Conservation (phyloP, 2,113 vertebrate species). For the Hemibates koningsi region DNA sequence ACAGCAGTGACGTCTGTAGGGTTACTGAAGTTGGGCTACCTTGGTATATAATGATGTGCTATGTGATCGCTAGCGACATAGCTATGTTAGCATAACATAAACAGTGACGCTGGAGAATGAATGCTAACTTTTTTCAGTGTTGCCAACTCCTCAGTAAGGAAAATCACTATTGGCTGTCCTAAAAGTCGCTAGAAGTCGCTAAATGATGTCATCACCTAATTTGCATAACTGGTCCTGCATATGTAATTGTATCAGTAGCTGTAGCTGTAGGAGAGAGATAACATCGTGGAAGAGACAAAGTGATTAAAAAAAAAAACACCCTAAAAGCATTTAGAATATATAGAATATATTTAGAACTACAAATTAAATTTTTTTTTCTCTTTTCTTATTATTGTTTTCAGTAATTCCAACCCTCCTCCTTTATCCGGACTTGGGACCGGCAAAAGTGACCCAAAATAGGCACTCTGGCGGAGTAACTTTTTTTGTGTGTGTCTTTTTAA, state of each 20-base stretch:
- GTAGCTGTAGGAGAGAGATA: not conserved
- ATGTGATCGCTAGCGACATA: not conserved
- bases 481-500: not conserved
- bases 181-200: not conserved
- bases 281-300: not conserved
- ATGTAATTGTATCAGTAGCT: not conserved
- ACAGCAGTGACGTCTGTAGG: not conserved
- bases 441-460: not conserved
- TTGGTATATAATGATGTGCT: not conserved
- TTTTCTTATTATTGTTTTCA: not conserved
- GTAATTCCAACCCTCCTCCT: not conserved
- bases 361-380: not conserved
- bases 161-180: not conserved
- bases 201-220: fast-evolving
- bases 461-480: not conserved
- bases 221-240: not conserved
- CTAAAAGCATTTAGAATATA: not conserved
- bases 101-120: not conserved
- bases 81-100: not conserved
- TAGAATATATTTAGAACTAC: not conserved
- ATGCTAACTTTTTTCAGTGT: not conserved
- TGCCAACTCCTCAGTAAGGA: not conserved
- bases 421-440: not conserved
- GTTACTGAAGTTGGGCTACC: not conserved
- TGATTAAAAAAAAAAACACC: not conserved